A percentile compares a stretch with the other conserved stretches of the same genome.
Conservation (phyloP, 2,888 invertebrate species). For the Eilema depressum region DNA sequence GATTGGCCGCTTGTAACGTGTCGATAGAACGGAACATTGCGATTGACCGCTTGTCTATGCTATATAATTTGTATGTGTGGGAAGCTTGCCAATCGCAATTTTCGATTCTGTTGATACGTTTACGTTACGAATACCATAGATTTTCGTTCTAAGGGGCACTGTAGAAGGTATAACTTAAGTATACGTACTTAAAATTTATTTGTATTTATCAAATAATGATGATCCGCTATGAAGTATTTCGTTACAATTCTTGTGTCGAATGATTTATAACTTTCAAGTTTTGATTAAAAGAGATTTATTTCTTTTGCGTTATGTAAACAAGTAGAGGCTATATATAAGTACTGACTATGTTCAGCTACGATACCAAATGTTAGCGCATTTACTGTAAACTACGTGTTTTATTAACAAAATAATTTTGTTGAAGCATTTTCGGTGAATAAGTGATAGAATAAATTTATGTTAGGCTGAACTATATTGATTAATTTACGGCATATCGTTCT, state of each 20-base stretch:
- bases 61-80: no score
- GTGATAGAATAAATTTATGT: slow-evolving; percentile 52
- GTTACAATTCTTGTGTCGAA: not conserved
- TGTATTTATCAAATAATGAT: slow-evolving; percentile 17
- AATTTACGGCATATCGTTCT: slow-evolving; percentile 34
- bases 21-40: no score
- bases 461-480: slow-evolving; percentile 43
- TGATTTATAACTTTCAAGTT: not conserved
- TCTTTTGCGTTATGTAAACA: slow-evolving; percentile 21
- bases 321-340: slow-evolving; percentile 20
- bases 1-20: no score
- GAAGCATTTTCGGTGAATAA: slow-evolving; percentile 46
- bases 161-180: slow-evolving; percentile 29
- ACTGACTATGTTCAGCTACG: slow-evolving; percentile 36
- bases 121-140: no score
- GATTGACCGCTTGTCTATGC: no score
- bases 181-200: slow-evolving; percentile 37
- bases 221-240: not conserved
- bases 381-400: slow-evolving; percentile 53
- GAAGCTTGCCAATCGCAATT: no score
- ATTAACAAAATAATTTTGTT: slow-evolving; percentile 49
- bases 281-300: slow-evolving; percentile 14
- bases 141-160: no score
- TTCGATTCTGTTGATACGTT: no score
- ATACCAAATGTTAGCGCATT: slow-evolving; percentile 76